phyloP scores from a whole-genome alignment of 1,140 invertebrate species.

The Papilio glaucus region DNA sequence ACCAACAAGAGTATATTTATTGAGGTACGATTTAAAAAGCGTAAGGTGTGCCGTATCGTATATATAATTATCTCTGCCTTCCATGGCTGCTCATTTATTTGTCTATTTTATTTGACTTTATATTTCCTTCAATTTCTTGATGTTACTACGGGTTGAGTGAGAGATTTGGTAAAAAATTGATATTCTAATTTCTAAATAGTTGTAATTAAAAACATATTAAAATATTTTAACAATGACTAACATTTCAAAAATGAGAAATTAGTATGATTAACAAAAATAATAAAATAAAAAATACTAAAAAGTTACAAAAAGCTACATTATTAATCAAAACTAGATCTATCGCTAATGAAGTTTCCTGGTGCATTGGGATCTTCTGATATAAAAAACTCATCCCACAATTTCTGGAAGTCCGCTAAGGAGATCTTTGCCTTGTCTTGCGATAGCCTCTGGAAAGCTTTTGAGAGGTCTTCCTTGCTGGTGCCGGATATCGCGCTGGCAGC shows the following conservation, averaged over 20 bases:
- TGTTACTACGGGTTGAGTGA: no score
- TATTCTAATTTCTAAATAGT: not conserved
- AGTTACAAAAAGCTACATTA: not conserved
- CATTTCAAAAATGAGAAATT: no score
- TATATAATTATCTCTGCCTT: no score
- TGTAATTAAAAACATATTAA: not conserved
- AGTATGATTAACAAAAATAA: no score
- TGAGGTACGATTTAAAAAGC: no score
- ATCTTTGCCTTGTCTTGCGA: not conserved
- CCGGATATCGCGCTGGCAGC: not conserved
- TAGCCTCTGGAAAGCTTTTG: not conserved
- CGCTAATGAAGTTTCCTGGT: slow-evolving; percentile 8
- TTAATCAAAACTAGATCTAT: not conserved
- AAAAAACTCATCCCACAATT: slow-evolving; percentile 1
- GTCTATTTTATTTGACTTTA: no score
- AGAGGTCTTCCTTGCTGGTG: not conserved
- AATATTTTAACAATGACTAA: slow-evolving; percentile 6
- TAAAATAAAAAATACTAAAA: not conserved
- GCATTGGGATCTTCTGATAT: not conserved
- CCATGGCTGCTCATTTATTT: no score
- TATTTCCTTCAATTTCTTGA: no score
- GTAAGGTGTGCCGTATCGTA: no score
- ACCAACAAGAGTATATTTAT: no score
- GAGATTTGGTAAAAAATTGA: not conserved
- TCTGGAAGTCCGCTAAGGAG: not conserved